Conservation (phyloP, 2,113 vertebrate species). For the Reinhardtius hippoglossoides region DNA sequence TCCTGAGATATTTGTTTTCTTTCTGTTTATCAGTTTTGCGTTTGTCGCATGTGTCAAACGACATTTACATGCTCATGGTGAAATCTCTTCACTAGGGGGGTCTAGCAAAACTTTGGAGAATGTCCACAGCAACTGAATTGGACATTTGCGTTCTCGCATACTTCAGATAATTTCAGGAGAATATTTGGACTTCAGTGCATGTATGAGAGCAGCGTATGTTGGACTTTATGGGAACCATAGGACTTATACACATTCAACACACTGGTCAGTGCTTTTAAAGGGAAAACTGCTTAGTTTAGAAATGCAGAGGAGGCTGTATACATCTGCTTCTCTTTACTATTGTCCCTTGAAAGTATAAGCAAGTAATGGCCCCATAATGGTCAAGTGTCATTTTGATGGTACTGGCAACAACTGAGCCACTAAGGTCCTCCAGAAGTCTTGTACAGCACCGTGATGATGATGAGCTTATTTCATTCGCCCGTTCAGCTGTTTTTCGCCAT, state of each 20-base stretch:
- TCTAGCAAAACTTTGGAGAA: too few species aligned
- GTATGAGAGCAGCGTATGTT: background rate
- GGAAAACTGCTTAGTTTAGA: background rate
- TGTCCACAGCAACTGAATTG: too few species aligned
- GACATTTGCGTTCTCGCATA: too few species aligned
- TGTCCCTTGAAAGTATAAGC: conserved; percentile 44
- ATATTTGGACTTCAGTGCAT: too few species aligned
- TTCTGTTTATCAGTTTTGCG: too few species aligned
- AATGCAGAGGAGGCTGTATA: background rate
- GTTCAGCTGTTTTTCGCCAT: conserved; percentile 50
- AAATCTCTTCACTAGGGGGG: too few species aligned
- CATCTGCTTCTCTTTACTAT: conserved; percentile 14
- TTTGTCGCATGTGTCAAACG: too few species aligned
- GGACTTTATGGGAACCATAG: background rate
- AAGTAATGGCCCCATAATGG: conserved; percentile 58
- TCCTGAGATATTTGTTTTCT: too few species aligned
- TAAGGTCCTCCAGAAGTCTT: conserved; percentile 42
- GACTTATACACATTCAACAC: background rate
- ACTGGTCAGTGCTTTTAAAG: background rate
- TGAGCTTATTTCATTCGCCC: conserved; percentile 53
- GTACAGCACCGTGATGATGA: conserved; percentile 55
- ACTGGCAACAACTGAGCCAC: conserved; percentile 10
- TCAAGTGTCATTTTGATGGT: conserved; percentile 39
- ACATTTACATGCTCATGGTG: too few species aligned
- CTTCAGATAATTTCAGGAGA: too few species aligned